Base-by-base conservation (phyloP, 1,140 invertebrate species). In the Reticulitermes speratus region DNA sequence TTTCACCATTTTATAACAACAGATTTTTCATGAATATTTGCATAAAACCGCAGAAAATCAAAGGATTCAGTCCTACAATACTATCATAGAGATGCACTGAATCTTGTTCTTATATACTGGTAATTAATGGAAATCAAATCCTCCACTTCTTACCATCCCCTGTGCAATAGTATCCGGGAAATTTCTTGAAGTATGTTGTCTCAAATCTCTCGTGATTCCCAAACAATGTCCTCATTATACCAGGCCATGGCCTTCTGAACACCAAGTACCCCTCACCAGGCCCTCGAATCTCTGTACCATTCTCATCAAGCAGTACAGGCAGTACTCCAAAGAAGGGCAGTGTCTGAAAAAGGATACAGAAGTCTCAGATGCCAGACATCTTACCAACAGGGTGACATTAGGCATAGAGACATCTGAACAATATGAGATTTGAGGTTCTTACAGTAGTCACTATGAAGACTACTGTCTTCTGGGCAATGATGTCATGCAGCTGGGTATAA, bases 301-400 rank as follows among this genome's bases (percentile, higher is more conserved):
- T 95, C 88, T 99, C 97, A 90, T 98, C 95, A 86, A 99, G 89
- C 44, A 99, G 91, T 52, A 93, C 95, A 16, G 98, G 97, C 87
- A 96, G 93, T 9, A 99, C 97, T 2, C 98, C 98, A 91, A 99
- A 99, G 93, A 99, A 99, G 87, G 98, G 98, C 88, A 98, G 97
- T 19, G 97, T 95, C 97, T 98, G 90, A n/a, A 90, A 92, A 85
- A 65, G 84, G 30, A 14, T 14, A 75, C 48, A 7, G 0, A 48
- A 82, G 12, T 82, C 21, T 82, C 82, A 25, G 12, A 44, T 81
- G 84, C 38, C 48, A 19, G 32, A 82, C 21, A 30, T 82, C n/a
- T 12, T 14, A 32, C n/a, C 81, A 38, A 12, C 38, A 82, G 81
- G n/a, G 81, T 14, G 19, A 82, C 12, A 19, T 82, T 1, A 82